A percentile compares a stretch with the other conserved stretches of the same genome.
Conservation (phyloP, 1,140 invertebrate genomes). For the Drosophila arawakana region DNA sequence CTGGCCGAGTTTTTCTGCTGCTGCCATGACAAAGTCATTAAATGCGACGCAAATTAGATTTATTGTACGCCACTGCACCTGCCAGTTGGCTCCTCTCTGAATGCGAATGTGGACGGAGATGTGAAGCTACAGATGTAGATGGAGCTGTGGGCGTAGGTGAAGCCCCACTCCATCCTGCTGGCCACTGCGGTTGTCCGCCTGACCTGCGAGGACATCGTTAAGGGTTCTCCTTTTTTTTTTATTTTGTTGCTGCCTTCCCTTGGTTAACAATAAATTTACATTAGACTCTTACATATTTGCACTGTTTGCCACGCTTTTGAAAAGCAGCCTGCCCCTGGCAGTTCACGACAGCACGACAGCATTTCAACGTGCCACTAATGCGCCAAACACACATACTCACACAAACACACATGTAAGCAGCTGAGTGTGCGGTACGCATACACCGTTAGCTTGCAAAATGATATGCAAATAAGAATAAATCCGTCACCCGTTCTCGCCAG, state of each 20-base stretch:
- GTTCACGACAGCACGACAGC: constrained; percentile 28
- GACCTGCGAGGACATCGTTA: constrained; percentile 60
- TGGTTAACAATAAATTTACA: constrained; percentile 84
- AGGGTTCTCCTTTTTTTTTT: constrained; percentile 23
- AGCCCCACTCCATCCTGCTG: constrained; percentile 19
- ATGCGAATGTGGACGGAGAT: constrained; percentile 2
- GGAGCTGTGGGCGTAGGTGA: constrained; percentile 18
- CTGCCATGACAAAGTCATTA: constrained; percentile 81
- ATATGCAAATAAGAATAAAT: constrained; percentile 83
- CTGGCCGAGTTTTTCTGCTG: constrained; percentile 41
- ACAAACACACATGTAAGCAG: constrained; percentile 36
- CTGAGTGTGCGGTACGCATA: constrained; percentile 46
- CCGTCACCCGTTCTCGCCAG: constrained; percentile 57
- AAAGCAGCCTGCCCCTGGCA: constrained; percentile 60
- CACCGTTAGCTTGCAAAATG: constrained; percentile 73
- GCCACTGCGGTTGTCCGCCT: constrained; percentile 57
- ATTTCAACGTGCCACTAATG: constrained; percentile 51
- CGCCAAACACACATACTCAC: constrained; percentile 19
- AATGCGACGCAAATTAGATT: constrained; percentile 84
- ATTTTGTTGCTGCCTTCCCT: constrained; percentile 24
- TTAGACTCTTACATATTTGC: constrained; percentile 84
- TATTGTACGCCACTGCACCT: constrained; percentile 79
- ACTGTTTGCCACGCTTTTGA: constrained; percentile 67
- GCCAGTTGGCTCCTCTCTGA: constrained; percentile 56
- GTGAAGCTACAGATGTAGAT: constrained; percentile 1